Percentiles rank a stretch among this genome's conserved stretches.
phyloP scores from a whole-genome alignment of 2,113 vertebrate species.

The Brienomyrus brachyistius region DNA sequence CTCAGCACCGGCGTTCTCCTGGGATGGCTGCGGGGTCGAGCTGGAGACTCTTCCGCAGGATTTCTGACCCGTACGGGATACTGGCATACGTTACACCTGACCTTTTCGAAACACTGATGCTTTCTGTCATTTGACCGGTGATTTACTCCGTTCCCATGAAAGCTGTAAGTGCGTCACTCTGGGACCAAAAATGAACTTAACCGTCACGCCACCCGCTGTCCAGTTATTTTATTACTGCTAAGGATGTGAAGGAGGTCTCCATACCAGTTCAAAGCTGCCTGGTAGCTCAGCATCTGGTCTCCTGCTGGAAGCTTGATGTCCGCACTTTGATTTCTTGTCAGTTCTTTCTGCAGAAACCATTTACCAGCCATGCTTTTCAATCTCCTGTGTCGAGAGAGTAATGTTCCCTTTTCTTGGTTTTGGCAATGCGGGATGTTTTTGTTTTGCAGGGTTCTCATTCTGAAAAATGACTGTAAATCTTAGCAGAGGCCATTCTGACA shows the following conservation, averaged over 20 bases:
- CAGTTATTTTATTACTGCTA: background rate
- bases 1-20: background rate
- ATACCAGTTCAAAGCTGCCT: background rate
- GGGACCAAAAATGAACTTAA: background rate
- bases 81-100: background rate
- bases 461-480: background rate
- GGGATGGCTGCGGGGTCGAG: background rate
- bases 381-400: background rate
- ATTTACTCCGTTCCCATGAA: background rate
- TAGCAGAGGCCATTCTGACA: background rate
- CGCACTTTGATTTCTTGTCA: background rate
- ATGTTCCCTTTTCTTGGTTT: background rate
- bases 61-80: background rate
- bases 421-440: background rate
- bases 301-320: background rate
- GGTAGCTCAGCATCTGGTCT: background rate
- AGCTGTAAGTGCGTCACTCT: background rate
- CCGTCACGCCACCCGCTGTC: background rate
- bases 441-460: background rate
- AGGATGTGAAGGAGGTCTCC: background rate
- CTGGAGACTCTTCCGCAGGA: background rate
- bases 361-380: background rate
- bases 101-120: background rate
- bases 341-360: background rate
- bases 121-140: background rate